phyloP scores from a whole-genome alignment of 2,797 vertebrate species.

The Dermochelys coriacea region DNA sequence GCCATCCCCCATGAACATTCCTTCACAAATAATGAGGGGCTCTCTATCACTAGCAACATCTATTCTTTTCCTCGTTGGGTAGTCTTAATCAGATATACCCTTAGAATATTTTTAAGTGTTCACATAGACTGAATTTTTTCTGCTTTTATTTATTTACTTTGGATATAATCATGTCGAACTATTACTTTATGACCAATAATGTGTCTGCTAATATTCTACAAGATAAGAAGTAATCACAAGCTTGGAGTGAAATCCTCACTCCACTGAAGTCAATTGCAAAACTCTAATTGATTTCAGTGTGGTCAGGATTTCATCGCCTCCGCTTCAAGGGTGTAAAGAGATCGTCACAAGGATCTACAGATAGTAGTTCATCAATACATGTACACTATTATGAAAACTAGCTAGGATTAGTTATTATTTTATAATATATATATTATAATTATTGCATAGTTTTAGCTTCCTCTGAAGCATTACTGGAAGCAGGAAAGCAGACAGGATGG shows the following conservation, averaged over 20 bases:
- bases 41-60: constrained; percentile 3
- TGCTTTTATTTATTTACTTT: neutral
- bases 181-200: neutral
- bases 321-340: neutral
- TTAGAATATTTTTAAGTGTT: neutral
- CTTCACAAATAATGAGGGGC: neutral
- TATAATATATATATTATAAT: no score
- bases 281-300: neutral
- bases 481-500: neutral
- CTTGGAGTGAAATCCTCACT: neutral
- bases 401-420: no score
- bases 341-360: neutral
- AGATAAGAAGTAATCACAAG: neutral
- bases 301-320: neutral
- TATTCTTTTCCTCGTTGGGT: neutral
- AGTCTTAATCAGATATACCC: fast-evolving
- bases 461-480: neutral
- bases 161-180: neutral
- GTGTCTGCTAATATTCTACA: neutral
- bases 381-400: neutral
- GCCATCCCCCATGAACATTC: no score
- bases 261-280: neutral
- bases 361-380: fast-evolving
- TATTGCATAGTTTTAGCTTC: neutral
- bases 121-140: neutral